These are phyloP conservation scores for Sisor rabdophorus DNA, from an alignment of 2,113 vertebrate genomes.

Conservation along the genomic window DNA sequence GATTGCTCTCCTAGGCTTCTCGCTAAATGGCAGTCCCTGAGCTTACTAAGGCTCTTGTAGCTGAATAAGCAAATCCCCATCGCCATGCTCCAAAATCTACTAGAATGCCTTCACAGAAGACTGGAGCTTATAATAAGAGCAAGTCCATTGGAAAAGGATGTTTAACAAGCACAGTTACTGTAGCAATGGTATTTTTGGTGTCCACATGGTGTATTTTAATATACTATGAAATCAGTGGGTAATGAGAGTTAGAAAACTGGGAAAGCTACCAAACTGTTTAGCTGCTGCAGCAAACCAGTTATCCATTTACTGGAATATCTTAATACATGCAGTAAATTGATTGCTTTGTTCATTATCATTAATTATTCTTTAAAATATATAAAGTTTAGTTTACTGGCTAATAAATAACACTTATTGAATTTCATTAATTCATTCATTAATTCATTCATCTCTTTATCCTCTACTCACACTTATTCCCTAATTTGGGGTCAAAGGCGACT, in stretches of 20 bases:
- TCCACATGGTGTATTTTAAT: background rate
- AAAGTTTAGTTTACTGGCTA: too few species aligned
- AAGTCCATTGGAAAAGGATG: background rate
- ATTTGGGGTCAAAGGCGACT: too few species aligned
- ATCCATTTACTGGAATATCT: background rate
- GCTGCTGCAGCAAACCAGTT: background rate
- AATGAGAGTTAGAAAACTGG: background rate
- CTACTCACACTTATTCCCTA: too few species aligned
- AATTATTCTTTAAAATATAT: too few species aligned
- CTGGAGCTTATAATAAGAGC: background rate
- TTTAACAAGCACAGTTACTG: background rate
- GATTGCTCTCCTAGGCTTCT: slow-evolving; percentile 4
- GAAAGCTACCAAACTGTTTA: background rate
- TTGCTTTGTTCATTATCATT: too few species aligned
- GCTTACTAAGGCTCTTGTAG: slow-evolving; percentile 5
- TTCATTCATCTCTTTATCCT: too few species aligned
- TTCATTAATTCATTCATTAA: too few species aligned
- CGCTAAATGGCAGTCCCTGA: background rate
- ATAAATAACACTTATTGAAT: too few species aligned
- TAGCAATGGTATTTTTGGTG: background rate
- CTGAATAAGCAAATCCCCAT: slow-evolving; percentile 9
- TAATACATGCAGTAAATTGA: too few species aligned
- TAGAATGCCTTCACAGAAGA: slow-evolving; percentile 1
- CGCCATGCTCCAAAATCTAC: slow-evolving; percentile 6
- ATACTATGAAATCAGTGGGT: background rate